Evolutionary conservation across 2,113 vertebrate genomes (phyloP).

Genomic region (Lophotis ruficrista): DNA sequence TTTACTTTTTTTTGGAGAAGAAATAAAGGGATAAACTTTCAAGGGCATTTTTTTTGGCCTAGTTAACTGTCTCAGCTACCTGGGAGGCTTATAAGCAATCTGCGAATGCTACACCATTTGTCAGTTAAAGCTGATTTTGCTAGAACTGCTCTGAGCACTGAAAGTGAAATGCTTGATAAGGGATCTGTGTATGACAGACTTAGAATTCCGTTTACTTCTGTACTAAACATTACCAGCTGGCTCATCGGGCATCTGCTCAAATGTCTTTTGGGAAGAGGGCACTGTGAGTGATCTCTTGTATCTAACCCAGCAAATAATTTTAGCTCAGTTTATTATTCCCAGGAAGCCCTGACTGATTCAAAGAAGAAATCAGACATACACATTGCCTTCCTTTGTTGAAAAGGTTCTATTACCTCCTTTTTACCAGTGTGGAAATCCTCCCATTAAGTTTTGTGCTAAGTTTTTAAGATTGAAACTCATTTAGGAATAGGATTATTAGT

Average conservation of each 20-base stretch:
- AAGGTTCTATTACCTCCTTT: background rate
- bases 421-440: background rate
- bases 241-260: background rate
- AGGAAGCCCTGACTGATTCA: background rate
- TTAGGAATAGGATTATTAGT: background rate
- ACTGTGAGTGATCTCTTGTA: background rate
- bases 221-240: constrained; percentile 49
- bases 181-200: constrained; percentile 1
- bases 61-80: background rate
- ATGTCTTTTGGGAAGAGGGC: constrained; percentile 21
- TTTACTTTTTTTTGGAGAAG: background rate
- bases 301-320: constrained; percentile 11
- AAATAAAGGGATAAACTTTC: background rate
- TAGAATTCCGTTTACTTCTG: constrained; percentile 45
- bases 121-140: background rate
- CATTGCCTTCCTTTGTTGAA: background rate
- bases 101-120: background rate
- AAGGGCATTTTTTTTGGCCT: background rate
- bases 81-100: background rate
- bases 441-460: background rate
- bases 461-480: background rate
- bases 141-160: background rate
- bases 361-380: background rate
- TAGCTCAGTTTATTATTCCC: constrained; percentile 20
- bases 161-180: constrained; percentile 3